Evolutionary conservation across 2,113 vertebrate species (phyloP).

Genomic region (Nannobrachium achirus): DNA sequence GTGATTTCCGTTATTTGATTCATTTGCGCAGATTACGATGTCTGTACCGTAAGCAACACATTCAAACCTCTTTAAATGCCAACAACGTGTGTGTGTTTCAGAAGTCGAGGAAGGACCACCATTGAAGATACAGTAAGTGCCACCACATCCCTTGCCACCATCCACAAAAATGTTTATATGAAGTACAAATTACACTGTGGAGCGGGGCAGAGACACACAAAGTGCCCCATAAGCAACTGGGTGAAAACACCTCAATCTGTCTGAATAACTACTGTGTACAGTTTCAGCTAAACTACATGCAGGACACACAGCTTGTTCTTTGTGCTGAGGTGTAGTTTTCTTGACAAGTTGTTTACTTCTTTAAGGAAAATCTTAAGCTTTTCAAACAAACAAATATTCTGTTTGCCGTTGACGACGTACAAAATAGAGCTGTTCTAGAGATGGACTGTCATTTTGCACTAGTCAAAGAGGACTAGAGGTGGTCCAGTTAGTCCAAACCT

Average conservation of each 20-base stretch:
- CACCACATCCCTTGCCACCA: constrained; percentile 56
- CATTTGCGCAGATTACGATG: not conserved
- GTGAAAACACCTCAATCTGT: constrained; percentile 35
- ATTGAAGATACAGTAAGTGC: constrained; percentile 61
- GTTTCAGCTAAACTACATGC: not conserved
- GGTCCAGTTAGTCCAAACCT: not conserved
- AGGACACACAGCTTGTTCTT: too few species aligned
- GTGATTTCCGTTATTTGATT: not conserved
- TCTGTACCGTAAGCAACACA: not conserved
- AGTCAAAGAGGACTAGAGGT: not conserved
- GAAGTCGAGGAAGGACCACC: constrained; percentile 64
- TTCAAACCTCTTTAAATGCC: constrained; percentile 22
- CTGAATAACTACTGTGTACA: constrained; percentile 1
- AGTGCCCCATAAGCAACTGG: constrained; percentile 26
- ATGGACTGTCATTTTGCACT: not conserved
- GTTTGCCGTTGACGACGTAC: too few species aligned
- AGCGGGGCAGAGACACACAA: constrained; percentile 45
- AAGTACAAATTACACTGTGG: constrained; percentile 55
- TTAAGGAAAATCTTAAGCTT: not conserved
- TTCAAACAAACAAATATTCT: constrained; percentile 1
- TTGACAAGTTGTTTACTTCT: too few species aligned
- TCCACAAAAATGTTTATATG: constrained; percentile 61
- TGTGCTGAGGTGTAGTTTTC: too few species aligned
- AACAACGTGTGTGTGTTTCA: constrained; percentile 15
- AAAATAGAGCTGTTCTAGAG: not conserved